Percentiles rank a stretch among this genome's conserved stretches.
Conservation (phyloP, 2,113 vertebrate genomes). For the Vanacampus margaritifer region DNA sequence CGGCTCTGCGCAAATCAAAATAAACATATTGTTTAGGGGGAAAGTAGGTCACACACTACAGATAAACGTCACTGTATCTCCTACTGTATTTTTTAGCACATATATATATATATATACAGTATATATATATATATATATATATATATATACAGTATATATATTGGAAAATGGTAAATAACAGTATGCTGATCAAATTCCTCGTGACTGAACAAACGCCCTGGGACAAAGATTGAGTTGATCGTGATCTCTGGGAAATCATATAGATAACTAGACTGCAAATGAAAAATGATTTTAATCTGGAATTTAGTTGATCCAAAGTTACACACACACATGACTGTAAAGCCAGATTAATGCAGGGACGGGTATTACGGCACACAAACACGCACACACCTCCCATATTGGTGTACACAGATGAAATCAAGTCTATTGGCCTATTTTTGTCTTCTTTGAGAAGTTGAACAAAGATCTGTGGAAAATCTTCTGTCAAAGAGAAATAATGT, state of each 20-base stretch:
- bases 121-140: too few species aligned
- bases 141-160: too few species aligned
- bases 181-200: too few species aligned
- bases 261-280: slow-evolving; percentile 2
- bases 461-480: slow-evolving; percentile 14
- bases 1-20: background rate
- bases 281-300: slow-evolving; percentile 14
- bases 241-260: background rate
- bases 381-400: background rate
- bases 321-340: background rate
- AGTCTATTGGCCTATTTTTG: slow-evolving; percentile 8
- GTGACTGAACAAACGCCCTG: background rate
- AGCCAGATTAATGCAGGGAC: slow-evolving; percentile 4
- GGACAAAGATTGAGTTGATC: background rate
- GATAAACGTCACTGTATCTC: background rate
- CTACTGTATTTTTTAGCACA: background rate
- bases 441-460: slow-evolving; percentile 18
- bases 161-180: too few species aligned
- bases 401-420: background rate
- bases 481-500: slow-evolving; percentile 10
- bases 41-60: background rate
- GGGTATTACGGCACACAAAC: background rate
- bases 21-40: background rate
- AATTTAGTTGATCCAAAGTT: slow-evolving; percentile 9
- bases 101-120: too few species aligned